Evolutionary conservation across 2,797 vertebrate genomes (phyloP).

Genomic region (Pristis pectinata): DNA sequence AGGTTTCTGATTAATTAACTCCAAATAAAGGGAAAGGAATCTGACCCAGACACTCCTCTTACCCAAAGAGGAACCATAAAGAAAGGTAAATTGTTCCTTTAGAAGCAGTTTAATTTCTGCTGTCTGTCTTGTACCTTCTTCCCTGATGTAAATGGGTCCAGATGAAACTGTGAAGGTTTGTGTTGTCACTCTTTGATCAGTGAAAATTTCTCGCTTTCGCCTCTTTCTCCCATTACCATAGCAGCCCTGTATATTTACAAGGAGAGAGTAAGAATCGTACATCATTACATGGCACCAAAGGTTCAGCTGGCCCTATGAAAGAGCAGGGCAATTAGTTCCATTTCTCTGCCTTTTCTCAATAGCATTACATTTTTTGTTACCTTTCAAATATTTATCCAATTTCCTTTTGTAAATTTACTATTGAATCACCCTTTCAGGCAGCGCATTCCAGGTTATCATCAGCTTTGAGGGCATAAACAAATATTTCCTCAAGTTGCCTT

Average conservation of each 20-base stretch:
- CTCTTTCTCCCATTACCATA: not conserved
- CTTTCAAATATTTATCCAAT: not conserved
- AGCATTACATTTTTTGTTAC: not conserved
- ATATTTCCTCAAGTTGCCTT: not conserved
- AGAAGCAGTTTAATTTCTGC: no score
- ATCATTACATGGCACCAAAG: not conserved
- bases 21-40: not conserved
- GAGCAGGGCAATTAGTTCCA: not conserved
- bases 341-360: not conserved
- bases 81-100: no score
- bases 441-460: not conserved
- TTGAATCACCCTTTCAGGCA: not conserved
- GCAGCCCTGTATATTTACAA: constrained; percentile 33
- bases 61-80: not conserved
- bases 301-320: not conserved
- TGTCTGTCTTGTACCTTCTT: constrained; percentile 15
- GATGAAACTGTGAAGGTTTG: constrained; percentile 39
- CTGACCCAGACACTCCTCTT: not conserved
- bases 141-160: constrained; percentile 36
- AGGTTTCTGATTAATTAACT: not conserved
- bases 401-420: not conserved
- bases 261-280: not conserved
- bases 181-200: not conserved
- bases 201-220: constrained; percentile 21
- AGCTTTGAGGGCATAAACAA: not conserved